Conservation (phyloP, 2,888 invertebrate genomes). For the Acanthococcus lagerstroemiae region DNA sequence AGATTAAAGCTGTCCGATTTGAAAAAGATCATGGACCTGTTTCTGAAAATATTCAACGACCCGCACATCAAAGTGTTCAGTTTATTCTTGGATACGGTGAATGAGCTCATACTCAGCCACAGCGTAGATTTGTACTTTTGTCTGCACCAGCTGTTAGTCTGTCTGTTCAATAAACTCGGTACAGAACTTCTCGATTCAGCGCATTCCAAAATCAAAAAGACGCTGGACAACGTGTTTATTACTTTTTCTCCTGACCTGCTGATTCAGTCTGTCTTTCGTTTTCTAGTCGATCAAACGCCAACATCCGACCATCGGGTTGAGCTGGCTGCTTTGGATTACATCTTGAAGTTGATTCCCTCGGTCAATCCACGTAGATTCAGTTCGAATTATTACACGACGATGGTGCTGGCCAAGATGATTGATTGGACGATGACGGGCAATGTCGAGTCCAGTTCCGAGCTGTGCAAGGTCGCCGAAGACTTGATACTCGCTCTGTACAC, state of each 20-base stretch:
- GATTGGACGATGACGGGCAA: constrained; percentile 58
- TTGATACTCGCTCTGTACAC: constrained; percentile 76
- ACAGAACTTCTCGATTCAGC: constrained; percentile 85
- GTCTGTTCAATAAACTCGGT: constrained; percentile 79
- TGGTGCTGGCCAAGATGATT: constrained; percentile 64
- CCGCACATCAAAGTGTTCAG: constrained; percentile 87
- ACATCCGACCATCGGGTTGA: constrained; percentile 78
- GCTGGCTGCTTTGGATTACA: constrained; percentile 61
- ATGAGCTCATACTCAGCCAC: constrained; percentile 77
- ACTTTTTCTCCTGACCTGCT: constrained; percentile 52
- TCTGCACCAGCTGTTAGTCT: constrained; percentile 81
- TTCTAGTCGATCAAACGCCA: constrained; percentile 83
- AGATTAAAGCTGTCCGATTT: constrained; percentile 59
- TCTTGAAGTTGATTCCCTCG: constrained; percentile 46
- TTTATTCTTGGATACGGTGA: constrained; percentile 83
- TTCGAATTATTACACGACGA: constrained; percentile 44
- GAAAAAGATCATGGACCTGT: constrained; percentile 79
- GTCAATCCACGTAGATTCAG: constrained; percentile 38
- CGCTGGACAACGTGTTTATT: constrained; percentile 65
- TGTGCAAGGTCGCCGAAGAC: constrained; percentile 55
- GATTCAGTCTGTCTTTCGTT: constrained; percentile 52
- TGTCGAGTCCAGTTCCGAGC: constrained; percentile 54
- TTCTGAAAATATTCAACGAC: constrained; percentile 95
- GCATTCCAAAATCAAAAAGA: constrained; percentile 78
- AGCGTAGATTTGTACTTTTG: constrained; percentile 81